Evolutionary conservation across 1,140 invertebrate species (phyloP), one percentile per base, ranked within the genome.

Genomic region (Caenorhabditis latens): DNA sequence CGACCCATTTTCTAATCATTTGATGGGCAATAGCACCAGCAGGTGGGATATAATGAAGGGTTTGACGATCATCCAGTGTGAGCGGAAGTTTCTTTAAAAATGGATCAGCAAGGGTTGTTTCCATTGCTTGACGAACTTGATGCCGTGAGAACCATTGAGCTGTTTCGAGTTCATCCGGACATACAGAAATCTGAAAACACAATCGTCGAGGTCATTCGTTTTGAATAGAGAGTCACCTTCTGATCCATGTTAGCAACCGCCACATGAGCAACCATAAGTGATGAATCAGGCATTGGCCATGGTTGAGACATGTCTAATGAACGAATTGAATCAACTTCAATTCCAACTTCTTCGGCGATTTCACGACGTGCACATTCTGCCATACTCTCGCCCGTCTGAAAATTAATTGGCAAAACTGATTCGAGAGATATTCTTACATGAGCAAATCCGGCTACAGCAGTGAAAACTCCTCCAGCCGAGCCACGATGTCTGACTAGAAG

Each of bases 371-470:
- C 94, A 46, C 94, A 93, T 85, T 94, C 93, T 88, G 94, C 94
- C 48, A 95, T 90, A 46, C 92, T 93, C 92, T 95, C 95, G 19
- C 95, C 95, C 94, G 89, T 19, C 89, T 91, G 82, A 42, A 91
- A 88, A 19, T 14, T 21, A 40, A 71, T 48, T 83, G 75, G 57
- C 4, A 86, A 24, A 87, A 55, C 58, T 67, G 13, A 16, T 19
- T 55, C 84, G 53, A 67, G 24, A 16, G 19, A 7, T 21, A 48
- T 63, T 82, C 94, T 94, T 90, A 94, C 93, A 91, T 94, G 94
- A 89, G 94, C 93, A 87, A 94, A 95, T 21, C 95, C 95, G 50
- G 95, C 94, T 65, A 95, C 92, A 90, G 94, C 94, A 5, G 94
- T 94, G 89, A 92, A 95, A 93, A 95, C 94, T 71, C 94, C 93